Evolutionary conservation across 1,140 invertebrate species (phyloP), one percentile per base, ranked within the genome.

Genomic region (Drosophila asahinai): DNA sequence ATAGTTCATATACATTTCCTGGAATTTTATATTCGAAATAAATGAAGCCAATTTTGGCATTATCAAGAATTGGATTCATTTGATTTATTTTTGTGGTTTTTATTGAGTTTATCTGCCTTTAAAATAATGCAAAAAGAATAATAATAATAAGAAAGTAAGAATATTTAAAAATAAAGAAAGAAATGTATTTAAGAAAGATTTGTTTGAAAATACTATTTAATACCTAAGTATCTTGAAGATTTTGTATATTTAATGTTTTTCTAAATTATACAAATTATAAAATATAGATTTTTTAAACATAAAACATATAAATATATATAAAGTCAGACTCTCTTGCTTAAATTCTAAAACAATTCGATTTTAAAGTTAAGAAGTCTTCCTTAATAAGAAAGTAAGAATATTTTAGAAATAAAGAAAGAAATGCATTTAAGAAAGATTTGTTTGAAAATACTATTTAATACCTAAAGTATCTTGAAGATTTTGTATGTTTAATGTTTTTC

Each of bases 31-130:
- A 7, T 47, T 58, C 19, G 14, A 7, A 42, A n/a, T 11, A 58
- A 58, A 42, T 58, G 5, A 11, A 42, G 55, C 55, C n/a, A 58
- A 58, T 42, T 58, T 58, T 3, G 33, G 19, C 40, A 25, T 42
- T 58, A n/a, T n/a, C 14, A 7, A 8, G 55, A 58, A 42, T 60
- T 15, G 40, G 4, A 47, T 43, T 45, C 45, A 59, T 27, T 59
- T 6, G n/a, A 25, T 27, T 47, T 27, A 45, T 27, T 60, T 7
- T 22, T 19, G 9, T 12, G 11, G 14, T 15, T 40, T 40, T 61
- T n/a, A 30, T 33, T 5, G 42, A 48, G 27, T 33, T 61, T 19
- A 15, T 12, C 15, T 15, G 5, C 1, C 1, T n/a, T 12, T 15
- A n/a, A 25, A 3, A 22, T 12, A 7, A 3, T 25, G 19, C 2